Evolutionary conservation across 2,888 invertebrate species (phyloP).

Genomic region (Siphlonurus alternatus): DNA sequence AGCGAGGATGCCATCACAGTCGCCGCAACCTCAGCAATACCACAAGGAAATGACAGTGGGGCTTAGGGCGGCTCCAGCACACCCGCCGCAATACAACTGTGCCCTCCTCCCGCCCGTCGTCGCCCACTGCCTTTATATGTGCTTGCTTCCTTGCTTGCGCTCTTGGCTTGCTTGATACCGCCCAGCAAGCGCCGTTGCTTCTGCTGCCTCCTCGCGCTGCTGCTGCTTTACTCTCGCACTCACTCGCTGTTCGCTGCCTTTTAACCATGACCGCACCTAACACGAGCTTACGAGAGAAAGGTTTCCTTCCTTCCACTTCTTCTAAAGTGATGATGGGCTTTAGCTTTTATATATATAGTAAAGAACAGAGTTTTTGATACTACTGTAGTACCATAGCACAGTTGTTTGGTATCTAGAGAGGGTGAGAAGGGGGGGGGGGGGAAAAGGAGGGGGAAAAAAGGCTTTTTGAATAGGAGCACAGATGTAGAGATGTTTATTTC

Average conservation of each 20-base stretch:
- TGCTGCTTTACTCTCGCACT: background rate
- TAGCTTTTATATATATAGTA: background rate
- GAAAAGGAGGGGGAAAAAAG: background rate
- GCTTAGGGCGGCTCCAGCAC: too few relatives aligned
- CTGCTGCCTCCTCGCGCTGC: background rate
- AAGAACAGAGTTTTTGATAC: background rate
- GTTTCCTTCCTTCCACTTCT: background rate
- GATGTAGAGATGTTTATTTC: slow-evolving; percentile 1
- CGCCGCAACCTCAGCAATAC: background rate
- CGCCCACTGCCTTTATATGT: too few relatives aligned
- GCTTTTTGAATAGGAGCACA: background rate
- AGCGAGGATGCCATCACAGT: background rate
- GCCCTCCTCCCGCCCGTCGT: too few relatives aligned
- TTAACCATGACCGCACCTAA: background rate
- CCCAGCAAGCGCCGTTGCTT: too few relatives aligned
- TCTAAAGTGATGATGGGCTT: background rate
- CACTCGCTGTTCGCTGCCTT: background rate
- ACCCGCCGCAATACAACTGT: too few relatives aligned
- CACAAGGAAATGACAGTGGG: background rate
- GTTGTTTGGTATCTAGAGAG: background rate
- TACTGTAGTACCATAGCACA: background rate
- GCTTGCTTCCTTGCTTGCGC: background rate
- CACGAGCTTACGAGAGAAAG: background rate
- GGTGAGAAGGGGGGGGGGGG: background rate
- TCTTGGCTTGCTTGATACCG: background rate